These are phyloP conservation scores for Embiotoca jacksoni DNA, from an alignment of 2,113 vertebrate genomes.

Conservation along the genomic window DNA sequence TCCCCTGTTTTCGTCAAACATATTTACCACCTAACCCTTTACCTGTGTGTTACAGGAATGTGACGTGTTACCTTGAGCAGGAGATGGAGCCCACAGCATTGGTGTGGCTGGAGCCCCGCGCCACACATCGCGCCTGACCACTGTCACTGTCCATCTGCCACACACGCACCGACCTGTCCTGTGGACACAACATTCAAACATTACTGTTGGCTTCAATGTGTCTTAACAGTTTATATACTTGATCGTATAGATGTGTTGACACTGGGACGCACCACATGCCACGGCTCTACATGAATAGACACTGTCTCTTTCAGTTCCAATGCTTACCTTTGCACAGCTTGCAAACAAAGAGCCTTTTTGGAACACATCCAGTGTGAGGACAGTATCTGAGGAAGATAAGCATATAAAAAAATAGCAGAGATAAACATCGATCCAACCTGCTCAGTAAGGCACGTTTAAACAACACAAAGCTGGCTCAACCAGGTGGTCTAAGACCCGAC, in stretches of 20 bases:
- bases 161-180: constrained; percentile 92
- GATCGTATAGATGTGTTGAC: not conserved
- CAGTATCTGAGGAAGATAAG: constrained; percentile 84
- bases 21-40: not conserved
- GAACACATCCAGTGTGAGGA: constrained; percentile 94
- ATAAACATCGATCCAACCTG: constrained; percentile 9
- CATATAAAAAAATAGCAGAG: not conserved
- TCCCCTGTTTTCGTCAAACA: not conserved
- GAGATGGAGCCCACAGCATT: constrained; percentile 89
- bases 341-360: constrained; percentile 89
- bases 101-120: constrained; percentile 89
- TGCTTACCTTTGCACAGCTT: constrained; percentile 93
- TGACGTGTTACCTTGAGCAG: constrained; percentile 91
- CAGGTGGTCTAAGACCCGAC: not conserved
- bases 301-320: not conserved
- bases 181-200: not conserved
- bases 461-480: not conserved
- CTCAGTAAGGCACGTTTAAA: not conserved
- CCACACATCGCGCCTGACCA: constrained; percentile 88
- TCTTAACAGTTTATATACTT: too few species aligned
- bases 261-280: not conserved
- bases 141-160: constrained; percentile 88
- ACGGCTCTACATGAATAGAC: not conserved
- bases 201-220: not conserved
- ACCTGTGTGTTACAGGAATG: not conserved